These are phyloP conservation scores for Salarias fasciatus DNA, from an alignment of 2,797 vertebrate genomes.

Conservation along the genomic window DNA sequence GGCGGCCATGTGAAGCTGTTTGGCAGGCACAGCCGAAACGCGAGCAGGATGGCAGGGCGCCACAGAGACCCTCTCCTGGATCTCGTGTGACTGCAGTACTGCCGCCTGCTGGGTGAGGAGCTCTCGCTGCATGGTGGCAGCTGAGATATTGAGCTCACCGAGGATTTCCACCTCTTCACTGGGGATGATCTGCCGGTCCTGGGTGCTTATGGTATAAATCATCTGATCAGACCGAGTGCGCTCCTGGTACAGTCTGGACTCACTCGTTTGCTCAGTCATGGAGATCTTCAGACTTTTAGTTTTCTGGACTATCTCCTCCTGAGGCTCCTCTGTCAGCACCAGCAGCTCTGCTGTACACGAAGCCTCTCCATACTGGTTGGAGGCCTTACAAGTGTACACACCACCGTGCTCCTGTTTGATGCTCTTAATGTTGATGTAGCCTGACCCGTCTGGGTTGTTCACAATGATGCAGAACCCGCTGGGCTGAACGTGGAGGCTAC, in stretches of 20 bases:
- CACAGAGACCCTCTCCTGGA: constrained; percentile 76
- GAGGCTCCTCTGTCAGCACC: constrained; percentile 70
- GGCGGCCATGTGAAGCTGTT: constrained; percentile 70
- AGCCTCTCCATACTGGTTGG: constrained; percentile 83
- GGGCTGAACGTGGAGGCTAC: constrained; percentile 74
- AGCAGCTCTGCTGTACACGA: constrained; percentile 84
- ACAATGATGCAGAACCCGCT: constrained; percentile 69
- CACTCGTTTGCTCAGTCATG: constrained; percentile 70
- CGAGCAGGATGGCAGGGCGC: constrained; percentile 54
- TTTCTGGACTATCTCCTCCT: constrained; percentile 65
- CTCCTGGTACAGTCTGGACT: constrained; percentile 72
- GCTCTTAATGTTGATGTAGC: constrained; percentile 81
- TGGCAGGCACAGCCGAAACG: constrained; percentile 63
- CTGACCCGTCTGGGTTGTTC: constrained; percentile 84
- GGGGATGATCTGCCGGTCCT: constrained; percentile 75
- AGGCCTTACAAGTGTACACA: constrained; percentile 85
- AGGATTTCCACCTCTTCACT: constrained; percentile 81
- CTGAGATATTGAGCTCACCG: constrained; percentile 69
- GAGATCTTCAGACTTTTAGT: constrained; percentile 76
- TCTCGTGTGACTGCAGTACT: constrained; percentile 74
- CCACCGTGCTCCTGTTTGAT: constrained; percentile 82
- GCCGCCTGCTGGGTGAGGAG: constrained; percentile 78
- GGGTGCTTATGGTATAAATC: constrained; percentile 84
- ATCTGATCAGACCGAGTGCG: constrained; percentile 69
- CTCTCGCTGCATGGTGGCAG: constrained; percentile 79